phyloP scores from a whole-genome alignment of 2,113 vertebrate genomes.

The Clarias magur region DNA sequence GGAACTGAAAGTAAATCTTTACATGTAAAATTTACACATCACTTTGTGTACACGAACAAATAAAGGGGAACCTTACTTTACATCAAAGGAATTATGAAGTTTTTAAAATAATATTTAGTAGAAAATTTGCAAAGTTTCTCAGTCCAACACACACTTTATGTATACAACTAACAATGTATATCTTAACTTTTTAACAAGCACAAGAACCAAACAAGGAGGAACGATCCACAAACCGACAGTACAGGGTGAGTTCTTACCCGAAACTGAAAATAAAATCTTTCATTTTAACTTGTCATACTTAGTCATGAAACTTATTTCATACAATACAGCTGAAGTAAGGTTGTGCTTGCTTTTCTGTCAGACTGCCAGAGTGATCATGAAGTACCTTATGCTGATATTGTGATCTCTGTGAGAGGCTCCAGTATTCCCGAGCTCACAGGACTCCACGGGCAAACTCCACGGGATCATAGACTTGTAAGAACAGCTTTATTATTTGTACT shows the following conservation, averaged over 20 bases:
- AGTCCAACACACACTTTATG: background rate
- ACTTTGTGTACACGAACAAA: background rate
- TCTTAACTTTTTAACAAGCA: slow-evolving; percentile 38
- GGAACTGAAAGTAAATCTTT: background rate
- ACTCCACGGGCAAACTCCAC: slow-evolving; percentile 55
- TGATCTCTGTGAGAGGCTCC: slow-evolving; percentile 72
- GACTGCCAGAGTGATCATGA: slow-evolving; percentile 72
- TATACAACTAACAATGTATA: background rate
- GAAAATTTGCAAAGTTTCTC: background rate
- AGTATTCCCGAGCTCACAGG: slow-evolving; percentile 74
- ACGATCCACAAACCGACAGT: background rate
- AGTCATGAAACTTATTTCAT: background rate
- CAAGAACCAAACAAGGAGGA: slow-evolving; percentile 13
- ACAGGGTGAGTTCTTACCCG: slow-evolving; percentile 43
- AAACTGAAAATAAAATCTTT: background rate
- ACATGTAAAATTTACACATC: background rate
- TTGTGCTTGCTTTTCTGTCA: slow-evolving; percentile 34
- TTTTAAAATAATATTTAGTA: background rate
- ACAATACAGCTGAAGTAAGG: background rate
- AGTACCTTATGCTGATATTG: slow-evolving; percentile 78
- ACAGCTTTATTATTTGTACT: background rate
- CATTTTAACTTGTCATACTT: background rate
- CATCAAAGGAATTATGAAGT: background rate
- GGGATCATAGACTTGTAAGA: slow-evolving; percentile 64
- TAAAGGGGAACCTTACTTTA: background rate